These are phyloP conservation scores for Noctua fimbriata DNA, from an alignment of 2,888 invertebrate species.

Conservation along the genomic window DNA sequence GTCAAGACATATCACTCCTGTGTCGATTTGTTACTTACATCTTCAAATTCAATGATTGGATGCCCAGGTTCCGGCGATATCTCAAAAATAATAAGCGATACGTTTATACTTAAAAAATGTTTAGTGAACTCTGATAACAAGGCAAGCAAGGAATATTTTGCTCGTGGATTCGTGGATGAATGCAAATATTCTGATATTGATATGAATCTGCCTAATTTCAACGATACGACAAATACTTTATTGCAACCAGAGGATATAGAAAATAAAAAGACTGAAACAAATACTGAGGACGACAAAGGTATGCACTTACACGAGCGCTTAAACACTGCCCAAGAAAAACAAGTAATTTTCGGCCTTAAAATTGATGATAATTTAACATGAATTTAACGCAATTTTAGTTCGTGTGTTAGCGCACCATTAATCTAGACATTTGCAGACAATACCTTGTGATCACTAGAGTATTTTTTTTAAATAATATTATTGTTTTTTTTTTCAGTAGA, in stretches of 20 bases:
- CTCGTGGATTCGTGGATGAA: neutral
- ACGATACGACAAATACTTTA: constrained; percentile 51
- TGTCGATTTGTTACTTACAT: constrained; percentile 77
- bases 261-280: constrained; percentile 17
- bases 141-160: constrained; percentile 8
- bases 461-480: neutral
- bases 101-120: constrained; percentile 70
- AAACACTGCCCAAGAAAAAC: neutral
- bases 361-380: neutral
- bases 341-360: neutral
- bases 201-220: constrained; percentile 19
- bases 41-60: constrained; percentile 65
- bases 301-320: neutral
- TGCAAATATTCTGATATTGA: constrained; percentile 18
- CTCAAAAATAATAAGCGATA: constrained; percentile 79
- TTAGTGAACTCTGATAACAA: constrained; percentile 27
- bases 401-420: neutral
- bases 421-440: neutral
- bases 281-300: constrained; percentile 26
- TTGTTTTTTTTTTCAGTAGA: constrained; percentile 52
- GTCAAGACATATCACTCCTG: constrained; percentile 84
- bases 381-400: constrained; percentile 11
- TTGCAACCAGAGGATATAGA: constrained; percentile 39
- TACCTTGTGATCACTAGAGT: neutral
- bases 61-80: constrained; percentile 72